Percentiles rank a stretch among this genome's conserved stretches.
Evolutionary conservation across 1,140 invertebrate genomes (phyloP).

Genomic region (Ceratosolen fusciceps): DNA sequence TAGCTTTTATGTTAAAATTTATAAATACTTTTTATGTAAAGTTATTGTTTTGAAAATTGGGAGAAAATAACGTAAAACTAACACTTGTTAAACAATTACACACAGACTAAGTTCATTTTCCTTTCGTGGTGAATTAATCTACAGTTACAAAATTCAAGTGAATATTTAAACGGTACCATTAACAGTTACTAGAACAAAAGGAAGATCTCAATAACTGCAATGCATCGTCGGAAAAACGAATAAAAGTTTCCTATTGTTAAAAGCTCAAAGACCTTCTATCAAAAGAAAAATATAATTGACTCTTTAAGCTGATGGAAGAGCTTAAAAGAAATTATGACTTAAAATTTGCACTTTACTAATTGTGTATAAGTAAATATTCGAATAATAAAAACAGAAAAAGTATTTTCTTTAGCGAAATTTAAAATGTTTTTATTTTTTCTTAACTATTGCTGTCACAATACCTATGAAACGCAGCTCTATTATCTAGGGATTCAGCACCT

Average conservation of each 20-base stretch:
- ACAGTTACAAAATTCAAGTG: background rate
- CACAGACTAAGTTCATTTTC: background rate
- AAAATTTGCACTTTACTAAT: background rate
- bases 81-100: background rate
- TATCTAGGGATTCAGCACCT: too few species aligned
- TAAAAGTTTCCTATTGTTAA: background rate
- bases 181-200: constrained; percentile 1
- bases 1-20: background rate
- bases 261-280: background rate
- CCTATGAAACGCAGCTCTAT: background rate
- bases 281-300: background rate
- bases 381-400: background rate
- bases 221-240: background rate
- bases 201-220: background rate
- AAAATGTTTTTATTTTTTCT: background rate
- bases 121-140: background rate
- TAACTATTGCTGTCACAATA: background rate
- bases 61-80: background rate
- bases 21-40: background rate
- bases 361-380: background rate
- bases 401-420: background rate
- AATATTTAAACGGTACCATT: constrained; percentile 15
- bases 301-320: background rate
- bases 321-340: background rate
- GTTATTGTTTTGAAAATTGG: background rate